phyloP scores from a whole-genome alignment of 1,140 invertebrate species.

The Phortica variegata region DNA sequence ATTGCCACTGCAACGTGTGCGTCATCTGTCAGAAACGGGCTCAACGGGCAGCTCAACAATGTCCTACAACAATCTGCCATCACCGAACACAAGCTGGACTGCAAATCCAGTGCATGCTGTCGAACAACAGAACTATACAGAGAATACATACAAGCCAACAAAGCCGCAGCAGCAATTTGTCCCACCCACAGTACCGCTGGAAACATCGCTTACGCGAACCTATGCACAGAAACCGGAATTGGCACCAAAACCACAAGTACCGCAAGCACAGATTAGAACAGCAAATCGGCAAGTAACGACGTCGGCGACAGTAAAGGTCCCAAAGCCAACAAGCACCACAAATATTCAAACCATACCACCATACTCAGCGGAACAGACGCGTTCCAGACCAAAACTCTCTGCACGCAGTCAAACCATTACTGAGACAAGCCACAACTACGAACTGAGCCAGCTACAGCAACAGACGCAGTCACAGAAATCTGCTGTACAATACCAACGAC shows the following conservation, averaged over 20 bases:
- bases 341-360: background rate
- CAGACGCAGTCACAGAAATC: constrained; percentile 6
- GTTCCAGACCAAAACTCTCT: constrained; percentile 20
- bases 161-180: background rate
- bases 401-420: constrained; percentile 31
- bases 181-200: background rate
- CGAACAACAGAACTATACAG: background rate
- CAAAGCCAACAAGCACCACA: constrained; percentile 1
- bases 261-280: constrained; percentile 24
- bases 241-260: constrained; percentile 8
- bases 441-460: constrained; percentile 2
- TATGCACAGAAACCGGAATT: constrained; percentile 5
- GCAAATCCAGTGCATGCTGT: constrained; percentile 39
- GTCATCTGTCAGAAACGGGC: constrained; percentile 40
- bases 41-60: constrained; percentile 35
- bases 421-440: constrained; percentile 8
- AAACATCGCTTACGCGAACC: background rate
- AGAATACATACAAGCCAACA: background rate
- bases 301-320: background rate
- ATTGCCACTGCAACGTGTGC: constrained; percentile 6
- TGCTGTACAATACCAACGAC: constrained; percentile 1
- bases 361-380: background rate
- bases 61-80: constrained; percentile 19
- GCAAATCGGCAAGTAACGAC: constrained; percentile 11
- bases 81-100: constrained; percentile 41